phyloP scores from a whole-genome alignment of 2,888 invertebrate genomes.

The Apodemia hepburni region DNA sequence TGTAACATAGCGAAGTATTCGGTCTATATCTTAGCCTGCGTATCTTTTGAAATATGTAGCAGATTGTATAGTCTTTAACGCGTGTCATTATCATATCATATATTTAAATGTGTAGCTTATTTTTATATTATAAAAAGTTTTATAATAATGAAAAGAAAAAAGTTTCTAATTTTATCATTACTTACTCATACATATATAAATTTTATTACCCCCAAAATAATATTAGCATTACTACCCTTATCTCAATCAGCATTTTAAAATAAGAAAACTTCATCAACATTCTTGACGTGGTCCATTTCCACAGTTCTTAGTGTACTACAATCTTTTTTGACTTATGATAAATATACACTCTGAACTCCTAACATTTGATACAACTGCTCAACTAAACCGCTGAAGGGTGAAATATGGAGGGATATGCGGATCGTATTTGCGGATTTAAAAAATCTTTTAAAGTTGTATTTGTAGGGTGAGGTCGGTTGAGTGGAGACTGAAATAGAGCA shows the following conservation, averaged over 20 bases:
- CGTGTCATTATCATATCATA: no score
- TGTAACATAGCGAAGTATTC: no score
- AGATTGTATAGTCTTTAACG: no score
- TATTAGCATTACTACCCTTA: neutral
- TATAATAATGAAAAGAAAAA: no score
- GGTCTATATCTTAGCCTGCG: no score
- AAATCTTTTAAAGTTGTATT: constrained; percentile 48
- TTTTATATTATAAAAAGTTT: no score
- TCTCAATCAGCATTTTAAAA: neutral
- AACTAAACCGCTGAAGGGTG: constrained; percentile 50
- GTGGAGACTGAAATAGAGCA: constrained; percentile 38
- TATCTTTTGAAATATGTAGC: no score
- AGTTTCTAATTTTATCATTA: no score
- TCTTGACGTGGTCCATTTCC: neutral
- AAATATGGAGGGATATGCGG: constrained; percentile 55
- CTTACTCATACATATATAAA: no score
- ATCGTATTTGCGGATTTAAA: constrained; percentile 61
- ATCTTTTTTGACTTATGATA: constrained; percentile 31
- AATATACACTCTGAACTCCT: constrained; percentile 35
- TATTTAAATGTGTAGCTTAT: no score
- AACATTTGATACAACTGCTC: constrained; percentile 35
- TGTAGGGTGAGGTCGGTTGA: constrained; percentile 33
- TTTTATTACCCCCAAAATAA: no score
- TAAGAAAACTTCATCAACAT: neutral
- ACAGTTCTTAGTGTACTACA: constrained; percentile 18